Percentiles rank a stretch among this genome's conserved stretches.
Conservation (phyloP, 2,113 vertebrate genomes). For the Trochalopteron elliotii region DNA sequence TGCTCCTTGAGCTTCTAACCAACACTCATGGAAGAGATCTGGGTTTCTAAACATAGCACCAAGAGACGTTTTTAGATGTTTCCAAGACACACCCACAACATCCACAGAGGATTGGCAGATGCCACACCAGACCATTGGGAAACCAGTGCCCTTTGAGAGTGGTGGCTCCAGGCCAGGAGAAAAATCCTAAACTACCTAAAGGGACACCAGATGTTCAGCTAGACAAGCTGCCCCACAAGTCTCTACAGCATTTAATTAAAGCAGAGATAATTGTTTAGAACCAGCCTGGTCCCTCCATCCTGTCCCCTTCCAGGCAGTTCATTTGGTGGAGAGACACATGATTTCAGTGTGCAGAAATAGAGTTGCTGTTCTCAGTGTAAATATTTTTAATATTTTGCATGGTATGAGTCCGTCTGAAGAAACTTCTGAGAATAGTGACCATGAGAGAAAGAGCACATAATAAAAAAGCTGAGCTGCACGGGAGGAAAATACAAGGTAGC, state of each 20-base stretch:
- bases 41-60: neutral
- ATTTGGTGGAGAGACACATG: fast-evolving
- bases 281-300: neutral
- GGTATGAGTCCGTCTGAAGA: neutral
- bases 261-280: neutral
- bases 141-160: neutral
- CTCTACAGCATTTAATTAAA: neutral
- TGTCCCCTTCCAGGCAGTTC: neutral
- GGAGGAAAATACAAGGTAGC: neutral
- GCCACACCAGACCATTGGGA: neutral
- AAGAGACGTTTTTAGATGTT: neutral
- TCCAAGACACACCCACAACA: neutral
- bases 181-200: neutral
- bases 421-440: neutral
- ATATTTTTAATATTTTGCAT: neutral
- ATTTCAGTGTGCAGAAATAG: neutral
- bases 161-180: neutral
- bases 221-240: fast-evolving
- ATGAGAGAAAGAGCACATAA: neutral
- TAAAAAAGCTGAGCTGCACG: neutral
- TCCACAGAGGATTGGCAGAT: neutral
- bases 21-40: neutral
- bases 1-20: neutral
- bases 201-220: neutral
- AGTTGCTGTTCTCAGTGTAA: neutral